phyloP scores from a whole-genome alignment of 2,113 vertebrate genomes.

The Rhabdornis inornatus region DNA sequence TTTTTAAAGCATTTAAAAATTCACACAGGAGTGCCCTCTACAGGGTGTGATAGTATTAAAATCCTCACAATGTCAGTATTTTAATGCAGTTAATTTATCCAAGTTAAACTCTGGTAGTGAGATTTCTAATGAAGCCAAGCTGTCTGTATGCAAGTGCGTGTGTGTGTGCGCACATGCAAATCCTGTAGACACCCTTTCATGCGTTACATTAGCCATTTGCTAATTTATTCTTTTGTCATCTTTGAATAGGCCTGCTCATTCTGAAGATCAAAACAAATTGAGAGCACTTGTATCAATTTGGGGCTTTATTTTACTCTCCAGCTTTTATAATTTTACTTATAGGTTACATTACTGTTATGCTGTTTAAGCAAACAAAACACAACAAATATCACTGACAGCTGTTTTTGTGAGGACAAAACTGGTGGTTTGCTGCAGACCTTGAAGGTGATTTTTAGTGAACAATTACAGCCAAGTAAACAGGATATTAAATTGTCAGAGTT shows the following conservation, averaged over 20 bases:
- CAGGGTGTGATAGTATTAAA: constrained; percentile 60
- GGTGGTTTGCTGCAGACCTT: constrained; percentile 35
- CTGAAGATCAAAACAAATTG: constrained; percentile 49
- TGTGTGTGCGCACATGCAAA: not conserved
- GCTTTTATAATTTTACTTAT: constrained; percentile 41
- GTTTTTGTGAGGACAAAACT: constrained; percentile 13
- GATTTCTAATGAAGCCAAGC: constrained; percentile 47
- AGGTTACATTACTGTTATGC: constrained; percentile 6
- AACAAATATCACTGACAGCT: constrained; percentile 17
- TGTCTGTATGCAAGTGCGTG: not conserved
- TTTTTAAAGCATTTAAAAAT: constrained; percentile 56
- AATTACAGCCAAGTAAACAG: constrained; percentile 22
- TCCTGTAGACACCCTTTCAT: not conserved
- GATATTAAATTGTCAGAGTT: constrained; percentile 16
- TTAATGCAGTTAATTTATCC: constrained; percentile 72
- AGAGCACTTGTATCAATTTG: constrained; percentile 28
- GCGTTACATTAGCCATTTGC: constrained; percentile 41
- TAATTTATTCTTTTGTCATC: constrained; percentile 66
- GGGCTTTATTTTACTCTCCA: constrained; percentile 51
- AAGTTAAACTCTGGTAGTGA: constrained; percentile 55
- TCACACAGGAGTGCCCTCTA: constrained; percentile 57
- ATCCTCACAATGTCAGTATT: constrained; percentile 73
- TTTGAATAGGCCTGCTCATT: constrained; percentile 40
- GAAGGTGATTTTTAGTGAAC: constrained; percentile 12
- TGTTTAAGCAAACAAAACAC: constrained; percentile 33